These are phyloP conservation scores for Eulemur rubriventer DNA, from an alignment of 2,797 vertebrate genomes.

Conservation along the genomic window DNA sequence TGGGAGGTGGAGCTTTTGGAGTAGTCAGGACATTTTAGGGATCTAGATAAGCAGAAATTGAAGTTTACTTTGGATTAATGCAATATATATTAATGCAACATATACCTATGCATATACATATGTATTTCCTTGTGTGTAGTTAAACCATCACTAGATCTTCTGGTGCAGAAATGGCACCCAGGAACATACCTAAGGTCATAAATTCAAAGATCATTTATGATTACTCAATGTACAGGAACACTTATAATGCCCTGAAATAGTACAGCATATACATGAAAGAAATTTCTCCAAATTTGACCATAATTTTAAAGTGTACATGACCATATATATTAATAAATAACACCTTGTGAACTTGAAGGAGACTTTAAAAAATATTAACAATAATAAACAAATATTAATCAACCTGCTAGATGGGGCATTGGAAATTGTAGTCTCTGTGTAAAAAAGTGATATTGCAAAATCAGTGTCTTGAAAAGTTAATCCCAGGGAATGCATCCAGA, in stretches of 20 bases:
- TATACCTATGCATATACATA: too few species aligned
- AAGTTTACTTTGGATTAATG: neutral
- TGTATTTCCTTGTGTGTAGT: neutral
- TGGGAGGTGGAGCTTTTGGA: neutral
- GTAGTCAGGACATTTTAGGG: neutral
- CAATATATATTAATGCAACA: neutral
- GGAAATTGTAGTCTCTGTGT: neutral
- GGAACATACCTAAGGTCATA: neutral
- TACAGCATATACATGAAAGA: neutral
- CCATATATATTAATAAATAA: neutral
- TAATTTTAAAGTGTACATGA: neutral
- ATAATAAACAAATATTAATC: neutral
- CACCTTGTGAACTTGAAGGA: neutral
- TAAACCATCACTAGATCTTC: neutral
- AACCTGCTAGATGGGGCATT: neutral
- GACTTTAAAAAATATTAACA: neutral
- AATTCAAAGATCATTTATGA: neutral
- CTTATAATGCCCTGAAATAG: neutral
- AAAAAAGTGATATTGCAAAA: neutral
- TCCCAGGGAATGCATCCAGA: neutral
- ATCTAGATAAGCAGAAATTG: neutral
- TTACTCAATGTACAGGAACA: neutral
- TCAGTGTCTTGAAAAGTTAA: neutral
- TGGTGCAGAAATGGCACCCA: neutral
- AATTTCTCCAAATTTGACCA: neutral